phyloP scores from a whole-genome alignment of 2,113 vertebrate genomes.

The Oreochromis aureus region DNA sequence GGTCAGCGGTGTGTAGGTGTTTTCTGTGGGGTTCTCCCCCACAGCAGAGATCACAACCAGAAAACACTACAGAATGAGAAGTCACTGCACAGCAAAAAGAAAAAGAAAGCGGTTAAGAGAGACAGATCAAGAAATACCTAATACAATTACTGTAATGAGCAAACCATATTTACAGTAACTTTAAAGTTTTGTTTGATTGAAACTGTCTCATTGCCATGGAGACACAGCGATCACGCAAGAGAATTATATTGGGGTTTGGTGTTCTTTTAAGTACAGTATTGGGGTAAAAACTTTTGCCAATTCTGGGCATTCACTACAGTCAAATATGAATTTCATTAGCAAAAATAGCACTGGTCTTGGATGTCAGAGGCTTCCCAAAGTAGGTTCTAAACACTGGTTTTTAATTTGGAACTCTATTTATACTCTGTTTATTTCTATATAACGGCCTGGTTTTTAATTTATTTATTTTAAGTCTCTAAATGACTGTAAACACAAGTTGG shows the following conservation, averaged over 20 bases:
- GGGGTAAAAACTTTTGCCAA: neutral
- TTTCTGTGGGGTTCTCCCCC: slow-evolving; percentile 36
- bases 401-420: neutral
- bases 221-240: neutral
- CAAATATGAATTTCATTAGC: neutral
- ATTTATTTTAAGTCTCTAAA: too few species aligned
- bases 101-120: neutral
- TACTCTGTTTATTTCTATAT: too few species aligned
- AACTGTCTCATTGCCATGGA: neutral
- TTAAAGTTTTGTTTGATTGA: neutral
- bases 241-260: neutral
- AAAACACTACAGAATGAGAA: slow-evolving; percentile 6
- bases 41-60: neutral
- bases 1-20: slow-evolving; percentile 36
- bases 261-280: neutral
- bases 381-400: neutral
- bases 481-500: neutral
- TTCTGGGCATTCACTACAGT: neutral
- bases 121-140: neutral
- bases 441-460: neutral
- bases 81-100: neutral
- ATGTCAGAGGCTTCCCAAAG: neutral
- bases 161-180: slow-evolving; percentile 32
- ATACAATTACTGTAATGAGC: slow-evolving; percentile 54
- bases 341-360: neutral